Evolutionary conservation across 2,113 vertebrate species (phyloP), one percentile per base, ranked within the genome.

Genomic region (Chlorocebus sabaeus): DNA sequence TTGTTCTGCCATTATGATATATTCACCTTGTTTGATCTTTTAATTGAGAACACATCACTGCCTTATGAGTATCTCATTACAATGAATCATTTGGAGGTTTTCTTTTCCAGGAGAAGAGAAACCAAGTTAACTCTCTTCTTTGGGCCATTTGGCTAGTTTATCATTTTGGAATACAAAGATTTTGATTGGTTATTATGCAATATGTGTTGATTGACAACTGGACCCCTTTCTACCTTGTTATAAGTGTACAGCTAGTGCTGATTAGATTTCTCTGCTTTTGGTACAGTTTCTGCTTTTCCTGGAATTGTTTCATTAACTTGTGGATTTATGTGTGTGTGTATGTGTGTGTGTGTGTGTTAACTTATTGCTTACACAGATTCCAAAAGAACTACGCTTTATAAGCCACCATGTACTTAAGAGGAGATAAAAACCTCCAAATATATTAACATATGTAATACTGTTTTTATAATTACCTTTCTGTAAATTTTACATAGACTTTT

Each of bases 231-330:
- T 61, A 48, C 76, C 2, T 4, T 16, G 50, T 50, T 83, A 20
- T 67, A 55, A 16, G 18, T 52, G 22, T 48, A n/a, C 80, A 64
- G 61, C 79, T 80, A 22, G 55, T 40, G 18, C 45, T 81, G 18
- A 25, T 73, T 72, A 64, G 6, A 88, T 64, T 93, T 96, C 68
- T 59, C 40, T 90, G 68, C 22, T 84, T 57, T 72, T 43, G 55
- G 73, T 72, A 82, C 13, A 82, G 14, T 80, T 88, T 6, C 57
- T 94, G 43, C 8, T 75, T 90, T 93, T 87, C 45, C 81, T 79
- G 23, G 68, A 93, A 27, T 73, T 79, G 73, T 95, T 87, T 96
- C 76, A 90, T 76, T 87, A 78, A 70, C 35, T 73, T 87, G 35
- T 64, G 50, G 23, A 50, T 61, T 86, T 82, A 20, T 73, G 27